Evolutionary conservation across 1,140 invertebrate species (phyloP).

Genomic region (Pogonomyrmex californicus): DNA sequence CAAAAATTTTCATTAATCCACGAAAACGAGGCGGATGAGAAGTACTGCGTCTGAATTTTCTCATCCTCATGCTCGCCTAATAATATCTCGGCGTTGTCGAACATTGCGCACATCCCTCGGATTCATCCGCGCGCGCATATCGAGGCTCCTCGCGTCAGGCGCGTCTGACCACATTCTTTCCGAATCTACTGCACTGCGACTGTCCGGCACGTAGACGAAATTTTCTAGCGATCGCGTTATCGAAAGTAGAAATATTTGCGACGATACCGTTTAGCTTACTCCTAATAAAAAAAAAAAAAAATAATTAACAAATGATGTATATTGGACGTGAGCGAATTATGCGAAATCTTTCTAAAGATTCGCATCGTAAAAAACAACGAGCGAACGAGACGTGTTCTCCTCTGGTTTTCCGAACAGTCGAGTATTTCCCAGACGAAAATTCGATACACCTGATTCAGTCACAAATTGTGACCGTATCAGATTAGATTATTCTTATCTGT

Average conservation of each 20-base stretch:
- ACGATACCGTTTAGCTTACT: not conserved
- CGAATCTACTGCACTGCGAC: conserved; percentile 5
- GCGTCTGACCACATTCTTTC: not conserved
- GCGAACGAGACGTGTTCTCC: not conserved
- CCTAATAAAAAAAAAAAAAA: not conserved
- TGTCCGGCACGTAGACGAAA: not conserved
- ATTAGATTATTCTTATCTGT: not conserved
- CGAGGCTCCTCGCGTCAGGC: not conserved
- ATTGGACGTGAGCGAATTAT: too few relatives aligned
- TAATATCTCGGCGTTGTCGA: conserved; percentile 56
- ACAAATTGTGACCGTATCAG: not conserved
- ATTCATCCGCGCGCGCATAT: conserved; percentile 51
- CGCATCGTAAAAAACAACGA: not conserved
- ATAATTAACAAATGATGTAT: too few relatives aligned
- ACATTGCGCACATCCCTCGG: conserved; percentile 60
- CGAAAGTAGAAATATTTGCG: too few relatives aligned
- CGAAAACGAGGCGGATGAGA: conserved; percentile 18
- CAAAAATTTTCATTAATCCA: not conserved
- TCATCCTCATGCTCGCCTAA: conserved; percentile 48
- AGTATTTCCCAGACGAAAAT: not conserved
- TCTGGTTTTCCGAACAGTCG: not conserved
- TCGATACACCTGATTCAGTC: not conserved
- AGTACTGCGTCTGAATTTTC: not conserved
- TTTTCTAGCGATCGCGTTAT: too few relatives aligned
- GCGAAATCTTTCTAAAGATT: not conserved